Evolutionary conservation across 1,140 invertebrate species (phyloP), one percentile per base, ranked within the genome.

Genomic region (Pemphigus obesinymphae): DNA sequence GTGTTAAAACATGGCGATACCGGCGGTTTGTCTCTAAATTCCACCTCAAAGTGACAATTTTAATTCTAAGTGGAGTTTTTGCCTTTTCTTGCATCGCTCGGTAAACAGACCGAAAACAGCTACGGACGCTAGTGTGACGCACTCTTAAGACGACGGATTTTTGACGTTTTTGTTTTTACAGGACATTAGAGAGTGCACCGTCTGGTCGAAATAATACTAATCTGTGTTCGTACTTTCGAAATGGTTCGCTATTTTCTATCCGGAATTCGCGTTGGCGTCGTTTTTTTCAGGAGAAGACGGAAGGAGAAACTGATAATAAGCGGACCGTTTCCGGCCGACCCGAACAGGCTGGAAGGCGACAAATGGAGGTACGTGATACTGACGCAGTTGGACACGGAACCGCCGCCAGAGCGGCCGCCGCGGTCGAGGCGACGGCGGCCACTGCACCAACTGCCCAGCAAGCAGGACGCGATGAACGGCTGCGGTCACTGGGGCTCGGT

Each of bases 291-390:
- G 10, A 17, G 3, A n/a, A n/a, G n/a, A n/a, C 40, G 40, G 17
- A n/a, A 20, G 7, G 63, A 37, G 17, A 80, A 80, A 29, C 76
- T 55, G 7, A 43, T 50, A 1, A 80, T 80, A 15, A 80, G 76
- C 37, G 53, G 23, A 40, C 76, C 76, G 37, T 43, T 80, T 20
- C 76, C 76, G 37, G 76, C 76, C 20, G 76, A 80, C 40, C 76
- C 37, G 23, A 40, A 80, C 34, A n/a, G 37, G 7, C 2, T 80
- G 53, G 55, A 80, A 5, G 76, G 76, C 15, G 76, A 80, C 37
- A 80, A 80, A 26, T 80, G 76, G 76, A n/a, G 40, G 34, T 63
- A 80, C 55, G 76, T 80, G 20, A 80, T 80, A 43, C 8, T 80
- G 15, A 80, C 76, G n/a, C 50, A 40, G 1, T 45, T 80, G 37